A percentile compares a stretch with the other conserved stretches of the same genome.
Conservation (phyloP, 2,797 vertebrate species). For the Coendou prehensilis region DNA sequence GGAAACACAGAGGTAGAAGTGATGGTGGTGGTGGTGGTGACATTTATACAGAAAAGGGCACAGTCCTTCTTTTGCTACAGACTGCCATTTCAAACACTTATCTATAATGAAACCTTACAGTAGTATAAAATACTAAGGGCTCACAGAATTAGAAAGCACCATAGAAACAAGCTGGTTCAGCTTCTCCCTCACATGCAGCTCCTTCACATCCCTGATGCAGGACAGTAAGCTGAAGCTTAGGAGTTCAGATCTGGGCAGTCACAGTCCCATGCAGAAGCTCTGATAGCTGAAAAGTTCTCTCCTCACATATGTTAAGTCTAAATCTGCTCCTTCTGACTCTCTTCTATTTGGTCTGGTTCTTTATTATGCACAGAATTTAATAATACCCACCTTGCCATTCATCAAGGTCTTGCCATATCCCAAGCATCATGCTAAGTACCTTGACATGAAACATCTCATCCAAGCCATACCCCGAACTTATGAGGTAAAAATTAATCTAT, state of each 20-base stretch:
- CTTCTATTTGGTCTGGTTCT: background rate
- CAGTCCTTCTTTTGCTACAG: background rate
- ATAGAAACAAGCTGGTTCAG: background rate
- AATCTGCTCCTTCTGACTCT: background rate
- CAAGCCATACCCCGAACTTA: background rate
- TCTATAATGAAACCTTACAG: background rate
- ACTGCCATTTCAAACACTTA: slow-evolving; percentile 37
- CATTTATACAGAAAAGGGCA: slow-evolving; percentile 63
- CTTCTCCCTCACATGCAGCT: background rate
- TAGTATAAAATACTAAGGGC: background rate
- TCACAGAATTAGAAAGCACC: background rate
- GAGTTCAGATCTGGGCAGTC: background rate
- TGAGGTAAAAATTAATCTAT: background rate
- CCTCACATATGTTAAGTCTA: background rate
- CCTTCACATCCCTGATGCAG: background rate
- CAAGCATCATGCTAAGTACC: background rate
- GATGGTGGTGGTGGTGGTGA: background rate
- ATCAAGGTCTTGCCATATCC: background rate
- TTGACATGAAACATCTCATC: background rate
- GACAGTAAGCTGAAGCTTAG: background rate
- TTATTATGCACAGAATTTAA: background rate
- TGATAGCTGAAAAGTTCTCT: background rate
- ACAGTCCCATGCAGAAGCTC: background rate
- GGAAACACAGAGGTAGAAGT: background rate
- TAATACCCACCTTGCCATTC: background rate